phyloP scores from a whole-genome alignment of 2,113 vertebrate species.

The Callorhinus ursinus region DNA sequence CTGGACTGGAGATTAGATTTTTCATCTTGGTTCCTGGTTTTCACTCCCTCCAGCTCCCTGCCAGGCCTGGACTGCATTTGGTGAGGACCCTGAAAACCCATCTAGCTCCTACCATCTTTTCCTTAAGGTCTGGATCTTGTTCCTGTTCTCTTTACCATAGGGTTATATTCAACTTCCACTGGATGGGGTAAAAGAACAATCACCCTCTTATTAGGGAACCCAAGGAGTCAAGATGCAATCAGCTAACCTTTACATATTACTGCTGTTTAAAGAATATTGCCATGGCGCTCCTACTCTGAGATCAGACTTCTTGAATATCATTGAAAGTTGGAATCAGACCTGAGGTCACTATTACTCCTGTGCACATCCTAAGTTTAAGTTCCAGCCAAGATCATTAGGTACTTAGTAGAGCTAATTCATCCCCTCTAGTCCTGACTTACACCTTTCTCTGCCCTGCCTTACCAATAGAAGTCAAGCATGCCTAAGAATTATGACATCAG shows the following conservation, averaged over 20 bases:
- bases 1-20: not conserved
- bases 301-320: not conserved
- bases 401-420: not conserved
- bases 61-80: not conserved
- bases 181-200: not conserved
- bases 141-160: not conserved
- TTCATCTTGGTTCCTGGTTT: not conserved
- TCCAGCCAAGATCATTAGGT: not conserved
- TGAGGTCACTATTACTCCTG: not conserved
- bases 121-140: not conserved
- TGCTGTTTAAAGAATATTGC: not conserved
- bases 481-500: not conserved
- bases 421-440: not conserved
- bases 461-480: not conserved
- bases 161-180: not conserved
- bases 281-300: not conserved
- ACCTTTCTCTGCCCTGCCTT: not conserved
- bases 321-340: not conserved
- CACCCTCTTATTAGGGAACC: not conserved
- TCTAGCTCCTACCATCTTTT: not conserved
- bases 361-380: not conserved
- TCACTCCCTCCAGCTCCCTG: not conserved
- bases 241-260: not conserved
- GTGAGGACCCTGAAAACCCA: not conserved
- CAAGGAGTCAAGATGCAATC: not conserved